Evolutionary conservation across 2,797 vertebrate species (phyloP).

Genomic region (Psittacula echo): DNA sequence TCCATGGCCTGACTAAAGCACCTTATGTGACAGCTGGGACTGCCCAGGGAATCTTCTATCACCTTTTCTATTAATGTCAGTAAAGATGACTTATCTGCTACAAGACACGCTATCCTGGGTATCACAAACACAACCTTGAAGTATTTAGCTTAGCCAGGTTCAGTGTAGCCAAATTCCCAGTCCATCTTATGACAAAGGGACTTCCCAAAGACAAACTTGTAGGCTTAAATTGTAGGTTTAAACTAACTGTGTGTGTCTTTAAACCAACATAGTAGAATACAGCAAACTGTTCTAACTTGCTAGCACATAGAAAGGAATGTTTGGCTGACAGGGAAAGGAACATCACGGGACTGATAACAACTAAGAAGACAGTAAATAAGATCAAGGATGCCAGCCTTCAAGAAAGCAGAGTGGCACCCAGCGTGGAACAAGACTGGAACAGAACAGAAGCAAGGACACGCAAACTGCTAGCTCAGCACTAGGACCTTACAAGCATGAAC

Average conservation of each 20-base stretch:
- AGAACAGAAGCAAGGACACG: background rate
- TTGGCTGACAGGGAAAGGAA: background rate
- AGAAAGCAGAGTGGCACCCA: background rate
- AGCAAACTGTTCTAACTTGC: background rate
- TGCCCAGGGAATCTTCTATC: background rate
- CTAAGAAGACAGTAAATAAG: background rate
- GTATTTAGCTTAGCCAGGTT: background rate
- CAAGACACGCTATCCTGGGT: background rate
- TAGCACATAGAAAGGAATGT: background rate
- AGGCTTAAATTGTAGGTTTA: background rate
- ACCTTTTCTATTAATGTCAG: background rate
- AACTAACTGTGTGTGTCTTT: background rate
- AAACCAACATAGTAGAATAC: background rate
- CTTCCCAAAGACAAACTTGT: background rate
- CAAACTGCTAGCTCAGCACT: background rate
- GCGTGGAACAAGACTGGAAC: background rate
- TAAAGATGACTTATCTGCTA: background rate
- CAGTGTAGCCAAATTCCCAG: background rate
- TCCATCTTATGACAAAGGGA: background rate
- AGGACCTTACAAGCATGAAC: background rate
- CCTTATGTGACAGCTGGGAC: background rate
- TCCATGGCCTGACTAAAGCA: background rate
- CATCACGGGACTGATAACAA: background rate
- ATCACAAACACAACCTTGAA: background rate
- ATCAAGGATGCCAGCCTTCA: background rate